phyloP scores from a whole-genome alignment of 1,140 invertebrate genomes.

The Platyscapa corneri region DNA sequence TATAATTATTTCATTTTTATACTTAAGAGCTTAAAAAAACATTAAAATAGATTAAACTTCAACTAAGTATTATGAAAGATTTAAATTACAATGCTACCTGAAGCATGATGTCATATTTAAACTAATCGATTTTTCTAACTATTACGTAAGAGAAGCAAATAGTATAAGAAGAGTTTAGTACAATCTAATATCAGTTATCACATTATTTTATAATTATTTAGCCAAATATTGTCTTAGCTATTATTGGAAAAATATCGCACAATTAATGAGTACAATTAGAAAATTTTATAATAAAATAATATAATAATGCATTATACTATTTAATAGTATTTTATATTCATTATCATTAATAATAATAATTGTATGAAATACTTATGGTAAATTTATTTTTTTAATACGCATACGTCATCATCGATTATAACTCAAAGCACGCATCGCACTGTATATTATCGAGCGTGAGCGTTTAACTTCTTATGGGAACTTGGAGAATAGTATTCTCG shows the following conservation, averaged over 20 bases:
- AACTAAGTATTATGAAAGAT: not conserved
- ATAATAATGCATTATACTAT: too few relatives aligned
- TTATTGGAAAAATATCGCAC: not conserved
- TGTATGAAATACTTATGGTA: not conserved
- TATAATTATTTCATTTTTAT: not conserved
- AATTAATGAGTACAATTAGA: not conserved
- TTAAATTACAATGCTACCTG: constrained; percentile 14
- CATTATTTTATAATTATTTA: not conserved
- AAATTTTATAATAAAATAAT: not conserved
- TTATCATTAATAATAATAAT: not conserved
- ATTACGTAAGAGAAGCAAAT: constrained; percentile 10
- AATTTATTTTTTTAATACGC: not conserved
- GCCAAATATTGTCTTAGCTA: not conserved
- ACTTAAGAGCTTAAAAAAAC: not conserved
- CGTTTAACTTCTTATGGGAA: not conserved
- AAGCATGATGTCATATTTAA: constrained; percentile 5
- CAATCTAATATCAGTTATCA: not conserved
- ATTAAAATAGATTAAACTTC: not conserved
- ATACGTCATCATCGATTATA: constrained; percentile 12
- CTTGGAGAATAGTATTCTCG: not conserved
- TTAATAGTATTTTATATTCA: not conserved
- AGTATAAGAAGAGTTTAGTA: not conserved
- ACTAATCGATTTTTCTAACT: constrained; percentile 9
- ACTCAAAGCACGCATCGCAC: not conserved
- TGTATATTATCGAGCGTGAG: not conserved